Evolutionary conservation across 30 jellyfish, hydroid and myxozoan genomes (phyloP), one percentile per base, ranked within the genome.

Genomic region (Chrysaora quinquecirrha): DNA sequence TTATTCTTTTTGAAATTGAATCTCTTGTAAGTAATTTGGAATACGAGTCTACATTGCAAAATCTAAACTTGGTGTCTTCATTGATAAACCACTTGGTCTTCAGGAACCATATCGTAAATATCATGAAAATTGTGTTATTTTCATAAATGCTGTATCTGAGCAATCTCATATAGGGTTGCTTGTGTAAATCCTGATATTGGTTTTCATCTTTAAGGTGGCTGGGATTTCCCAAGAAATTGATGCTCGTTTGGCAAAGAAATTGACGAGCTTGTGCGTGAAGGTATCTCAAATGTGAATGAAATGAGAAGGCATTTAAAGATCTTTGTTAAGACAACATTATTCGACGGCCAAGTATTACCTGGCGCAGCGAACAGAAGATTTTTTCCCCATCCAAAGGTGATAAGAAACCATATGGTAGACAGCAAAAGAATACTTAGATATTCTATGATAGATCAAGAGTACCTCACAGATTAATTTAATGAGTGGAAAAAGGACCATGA

Each of bases 191-290:
- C 54, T 38, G 54, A 38, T 3, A 38, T 38, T 38, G 54, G 54
- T 4, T 0, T 67, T 67, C 29, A 1, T 65, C 19, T 30, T 65
- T 25, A 12, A 72, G 74, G 84, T 29, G 0, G 86, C 61, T 1
- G 86, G 86, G 14, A 74, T 74, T 1, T 74, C 86, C 10, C 86
- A 74, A 56, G 76, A 16, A 0, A 74, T 74, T 9, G 86, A 74
- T 32, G 11, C 76, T 4, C 62, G 1, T 28, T 32, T 74, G 35
- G 86, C 30, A 12, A 56, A 74, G 30, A 74, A 23, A 74, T 74
- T 0, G 74, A 50, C 2, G 74, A 56, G 6, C 75, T 74, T 10
- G 75, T 74, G 0, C 16, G 32, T 2, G 89, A 78, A 47, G 54
- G 89, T 58, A 12, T 78, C 48, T 1, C 48, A 6, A 31, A 30